A percentile compares a stretch with the other conserved stretches of the same genome.
Evolutionary conservation across 1,140 invertebrate genomes (phyloP).

Genomic region (Drosophila murphyi): DNA sequence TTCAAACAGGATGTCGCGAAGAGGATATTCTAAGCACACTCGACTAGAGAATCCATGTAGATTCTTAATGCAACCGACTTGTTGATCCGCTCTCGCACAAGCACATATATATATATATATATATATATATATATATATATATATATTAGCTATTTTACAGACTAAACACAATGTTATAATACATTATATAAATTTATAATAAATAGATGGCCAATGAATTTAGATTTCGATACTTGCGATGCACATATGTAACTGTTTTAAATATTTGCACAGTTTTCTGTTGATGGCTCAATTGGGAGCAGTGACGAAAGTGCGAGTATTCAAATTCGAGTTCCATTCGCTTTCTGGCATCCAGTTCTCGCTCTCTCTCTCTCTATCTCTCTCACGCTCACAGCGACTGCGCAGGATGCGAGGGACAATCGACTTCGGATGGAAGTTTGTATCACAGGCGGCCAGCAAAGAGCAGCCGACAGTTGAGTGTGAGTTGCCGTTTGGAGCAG

Average conservation of each 20-base stretch:
- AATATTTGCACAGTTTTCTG: slow-evolving; percentile 3
- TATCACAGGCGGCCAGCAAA: slow-evolving; percentile 34
- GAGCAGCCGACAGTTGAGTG: slow-evolving; percentile 63
- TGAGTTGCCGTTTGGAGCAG: slow-evolving; percentile 65
- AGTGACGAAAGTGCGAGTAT: background rate
- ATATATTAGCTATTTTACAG: background rate
- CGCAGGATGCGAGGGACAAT: slow-evolving; percentile 18
- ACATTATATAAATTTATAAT: background rate
- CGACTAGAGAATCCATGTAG: background rate
- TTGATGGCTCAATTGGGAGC: background rate
- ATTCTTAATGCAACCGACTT: slow-evolving; percentile 1
- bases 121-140: background rate
- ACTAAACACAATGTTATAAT: background rate
- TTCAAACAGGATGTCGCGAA: background rate
- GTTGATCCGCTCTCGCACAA: slow-evolving; percentile 2
- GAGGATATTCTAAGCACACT: background rate
- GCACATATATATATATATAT: background rate
- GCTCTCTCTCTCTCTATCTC: background rate
- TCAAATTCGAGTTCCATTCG: background rate
- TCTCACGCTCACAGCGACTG: slow-evolving; percentile 41
- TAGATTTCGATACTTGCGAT: background rate
- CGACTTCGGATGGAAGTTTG: slow-evolving; percentile 15
- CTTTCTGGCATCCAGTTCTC: background rate
- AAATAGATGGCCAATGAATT: background rate
- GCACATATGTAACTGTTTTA: slow-evolving; percentile 3